These are phyloP conservation scores for Bettongia penicillata DNA, from an alignment of 2,113 vertebrate genomes.

Conservation along the genomic window DNA sequence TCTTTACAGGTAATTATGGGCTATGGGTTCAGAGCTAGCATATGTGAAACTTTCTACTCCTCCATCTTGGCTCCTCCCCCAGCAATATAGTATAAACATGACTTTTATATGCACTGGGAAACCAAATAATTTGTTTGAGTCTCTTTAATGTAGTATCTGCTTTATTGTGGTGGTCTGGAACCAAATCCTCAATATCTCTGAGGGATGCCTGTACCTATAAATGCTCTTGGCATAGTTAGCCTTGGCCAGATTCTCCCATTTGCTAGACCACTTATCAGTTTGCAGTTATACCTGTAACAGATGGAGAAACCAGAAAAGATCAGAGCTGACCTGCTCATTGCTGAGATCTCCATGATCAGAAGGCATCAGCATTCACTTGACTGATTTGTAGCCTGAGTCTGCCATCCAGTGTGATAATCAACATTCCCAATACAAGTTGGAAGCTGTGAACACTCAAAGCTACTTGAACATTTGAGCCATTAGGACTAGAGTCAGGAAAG, in stretches of 20 bases:
- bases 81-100: no score
- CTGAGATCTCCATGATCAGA: background rate
- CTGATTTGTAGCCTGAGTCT: background rate
- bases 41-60: no score
- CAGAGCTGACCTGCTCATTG: background rate
- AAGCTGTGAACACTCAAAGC: background rate
- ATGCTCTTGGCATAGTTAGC: background rate
- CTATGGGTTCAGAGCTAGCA: no score
- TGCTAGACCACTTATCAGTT: background rate
- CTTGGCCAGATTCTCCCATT: background rate
- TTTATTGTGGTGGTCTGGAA: no score
- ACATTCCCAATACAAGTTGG: background rate
- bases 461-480: background rate
- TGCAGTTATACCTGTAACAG: background rate
- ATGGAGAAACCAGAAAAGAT: background rate
- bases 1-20: no score
- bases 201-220: background rate
- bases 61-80: no score
- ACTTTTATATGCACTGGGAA: background rate
- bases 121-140: background rate
- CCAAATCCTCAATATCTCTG: background rate
- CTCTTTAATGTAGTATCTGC: background rate
- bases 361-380: background rate
- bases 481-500: background rate
- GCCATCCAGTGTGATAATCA: background rate